phyloP scores from a whole-genome alignment of 2,888 invertebrate genomes.

The Kryphioiulus occultus region DNA sequence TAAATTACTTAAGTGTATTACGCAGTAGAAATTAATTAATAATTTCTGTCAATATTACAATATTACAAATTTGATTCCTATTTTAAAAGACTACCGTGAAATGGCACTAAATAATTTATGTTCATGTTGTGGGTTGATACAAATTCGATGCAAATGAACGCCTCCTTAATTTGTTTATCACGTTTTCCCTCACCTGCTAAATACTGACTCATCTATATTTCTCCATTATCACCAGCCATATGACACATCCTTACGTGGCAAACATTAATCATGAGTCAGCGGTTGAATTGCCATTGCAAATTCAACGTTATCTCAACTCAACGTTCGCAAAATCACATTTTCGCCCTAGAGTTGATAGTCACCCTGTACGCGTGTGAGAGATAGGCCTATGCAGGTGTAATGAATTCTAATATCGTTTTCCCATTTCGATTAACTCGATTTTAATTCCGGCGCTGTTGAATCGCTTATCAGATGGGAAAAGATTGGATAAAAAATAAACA shows the following conservation, averaged over 20 bases:
- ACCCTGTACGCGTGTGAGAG: not conserved
- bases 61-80: too few species aligned
- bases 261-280: not conserved
- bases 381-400: conserved; percentile 28
- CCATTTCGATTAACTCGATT: conserved; percentile 37
- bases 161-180: not conserved
- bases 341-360: not conserved
- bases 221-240: not conserved
- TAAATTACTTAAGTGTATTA: not conserved
- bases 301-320: not conserved
- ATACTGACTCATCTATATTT: not conserved
- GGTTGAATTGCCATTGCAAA: not conserved
- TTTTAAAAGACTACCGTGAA: too few species aligned
- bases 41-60: not conserved
- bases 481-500: conserved; percentile 43
- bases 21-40: not conserved
- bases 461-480: conserved; percentile 47
- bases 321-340: not conserved
- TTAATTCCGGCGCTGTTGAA: conserved; percentile 45
- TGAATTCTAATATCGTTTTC: conserved; percentile 35
- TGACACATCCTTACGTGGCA: not conserved
- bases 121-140: too few species aligned
- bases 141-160: not conserved
- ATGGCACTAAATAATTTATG: too few species aligned
- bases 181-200: not conserved